phyloP scores from a whole-genome alignment of 2,797 vertebrate species.

The Florisuga fusca region DNA sequence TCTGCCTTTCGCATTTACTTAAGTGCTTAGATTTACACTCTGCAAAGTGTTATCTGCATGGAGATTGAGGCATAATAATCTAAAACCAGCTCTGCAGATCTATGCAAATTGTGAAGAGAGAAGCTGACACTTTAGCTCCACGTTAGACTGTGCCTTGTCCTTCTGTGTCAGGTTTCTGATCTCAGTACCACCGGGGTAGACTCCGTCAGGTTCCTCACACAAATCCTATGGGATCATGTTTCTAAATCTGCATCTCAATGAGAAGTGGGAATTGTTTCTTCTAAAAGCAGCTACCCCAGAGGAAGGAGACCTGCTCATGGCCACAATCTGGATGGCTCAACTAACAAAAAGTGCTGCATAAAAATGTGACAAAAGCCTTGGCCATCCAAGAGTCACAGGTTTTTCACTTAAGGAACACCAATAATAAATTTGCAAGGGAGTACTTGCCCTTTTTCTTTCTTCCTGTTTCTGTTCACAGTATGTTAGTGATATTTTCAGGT shows the following conservation, averaged over 20 bases:
- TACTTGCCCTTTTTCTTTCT: not conserved
- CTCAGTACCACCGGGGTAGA: not conserved
- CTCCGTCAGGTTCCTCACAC: not conserved
- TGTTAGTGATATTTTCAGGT: not conserved
- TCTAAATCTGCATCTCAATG: not conserved
- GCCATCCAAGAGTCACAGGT: not conserved
- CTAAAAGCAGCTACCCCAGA: not conserved
- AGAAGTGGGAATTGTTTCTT: not conserved
- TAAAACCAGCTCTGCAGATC: not conserved
- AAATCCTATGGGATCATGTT: not conserved
- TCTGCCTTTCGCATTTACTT: not conserved
- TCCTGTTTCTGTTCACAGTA: not conserved
- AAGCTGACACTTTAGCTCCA: fast-evolving
- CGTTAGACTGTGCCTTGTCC: fast-evolving
- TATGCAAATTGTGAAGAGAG: not conserved
- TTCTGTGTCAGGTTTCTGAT: not conserved
- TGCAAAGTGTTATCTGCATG: not conserved
- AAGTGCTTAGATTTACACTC: not conserved
- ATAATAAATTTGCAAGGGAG: not conserved
- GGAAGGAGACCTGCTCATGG: not conserved
- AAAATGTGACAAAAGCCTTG: not conserved
- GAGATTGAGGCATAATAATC: not conserved
- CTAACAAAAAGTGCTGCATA: not conserved
- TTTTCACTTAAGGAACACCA: not conserved
- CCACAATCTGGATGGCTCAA: not conserved